phyloP scores from a whole-genome alignment of 1,140 invertebrate species.

The Drosophila pseudoobscura region DNA sequence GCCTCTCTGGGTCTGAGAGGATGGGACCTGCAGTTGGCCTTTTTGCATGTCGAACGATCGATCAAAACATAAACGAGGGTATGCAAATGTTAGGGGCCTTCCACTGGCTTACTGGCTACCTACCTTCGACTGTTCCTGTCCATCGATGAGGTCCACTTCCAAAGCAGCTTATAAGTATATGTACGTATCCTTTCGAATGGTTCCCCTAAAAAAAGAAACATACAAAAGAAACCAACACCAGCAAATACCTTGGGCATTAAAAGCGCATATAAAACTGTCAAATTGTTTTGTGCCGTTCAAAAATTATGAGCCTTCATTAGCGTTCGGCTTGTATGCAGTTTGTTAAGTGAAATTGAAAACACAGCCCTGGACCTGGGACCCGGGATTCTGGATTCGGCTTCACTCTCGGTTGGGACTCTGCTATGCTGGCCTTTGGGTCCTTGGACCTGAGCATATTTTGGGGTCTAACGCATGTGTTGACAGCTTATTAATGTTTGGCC shows the following conservation, averaged over 20 bases:
- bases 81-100: slow-evolving; percentile 57
- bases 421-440: slow-evolving; percentile 21
- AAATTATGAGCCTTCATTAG: slow-evolving; percentile 81
- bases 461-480: slow-evolving; percentile 80
- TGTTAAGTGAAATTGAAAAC: slow-evolving; percentile 80
- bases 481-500: slow-evolving; percentile 80
- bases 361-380: slow-evolving; percentile 27
- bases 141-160: slow-evolving; percentile 39
- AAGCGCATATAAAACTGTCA: slow-evolving; percentile 81
- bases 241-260: slow-evolving; percentile 67
- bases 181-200: slow-evolving; percentile 32
- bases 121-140: background rate
- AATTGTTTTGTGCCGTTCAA: slow-evolving; percentile 74
- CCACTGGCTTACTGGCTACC: background rate
- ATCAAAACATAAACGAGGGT: slow-evolving; percentile 81
- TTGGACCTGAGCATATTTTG: slow-evolving; percentile 29
- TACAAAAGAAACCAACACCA: slow-evolving; percentile 43
- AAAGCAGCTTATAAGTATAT: slow-evolving; percentile 46
- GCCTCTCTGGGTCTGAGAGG: slow-evolving; percentile 12
- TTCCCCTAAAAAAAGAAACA: slow-evolving; percentile 7
- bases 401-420: background rate
- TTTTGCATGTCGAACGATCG: slow-evolving; percentile 81
- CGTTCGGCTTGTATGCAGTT: slow-evolving; percentile 71
- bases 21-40: slow-evolving; percentile 61
- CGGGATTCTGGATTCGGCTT: slow-evolving; percentile 4